Evolutionary conservation across 2,888 invertebrate genomes (phyloP).

Genomic region (Uropetala carovei): DNA sequence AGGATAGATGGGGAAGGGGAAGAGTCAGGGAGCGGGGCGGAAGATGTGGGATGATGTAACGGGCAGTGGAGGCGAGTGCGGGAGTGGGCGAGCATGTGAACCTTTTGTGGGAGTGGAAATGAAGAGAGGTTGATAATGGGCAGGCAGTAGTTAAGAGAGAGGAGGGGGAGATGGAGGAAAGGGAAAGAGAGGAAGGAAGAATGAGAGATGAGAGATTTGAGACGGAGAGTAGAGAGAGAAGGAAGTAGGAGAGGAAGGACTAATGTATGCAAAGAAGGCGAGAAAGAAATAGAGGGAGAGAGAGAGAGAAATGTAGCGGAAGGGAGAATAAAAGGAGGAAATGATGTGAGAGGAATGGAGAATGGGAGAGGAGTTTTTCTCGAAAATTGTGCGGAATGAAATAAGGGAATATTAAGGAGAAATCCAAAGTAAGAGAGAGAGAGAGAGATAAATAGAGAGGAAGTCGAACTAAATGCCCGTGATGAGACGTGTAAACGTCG

Average conservation of each 20-base stretch:
- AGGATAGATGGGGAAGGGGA: not conserved
- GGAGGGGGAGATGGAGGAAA: not conserved
- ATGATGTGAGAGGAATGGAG: too few relatives aligned
- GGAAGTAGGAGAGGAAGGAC: too few relatives aligned
- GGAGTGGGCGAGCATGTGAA: not conserved
- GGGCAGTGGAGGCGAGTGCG: conserved; percentile 7
- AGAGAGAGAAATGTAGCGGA: not conserved
- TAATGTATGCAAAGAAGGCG: not conserved
- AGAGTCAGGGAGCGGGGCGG: not conserved
- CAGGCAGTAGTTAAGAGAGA: not conserved
- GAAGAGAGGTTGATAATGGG: not conserved
- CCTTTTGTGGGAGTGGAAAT: not conserved
- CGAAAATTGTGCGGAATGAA: too few relatives aligned
- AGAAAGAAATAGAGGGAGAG: not conserved
- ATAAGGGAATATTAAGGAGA: too few relatives aligned
- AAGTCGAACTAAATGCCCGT: too few relatives aligned
- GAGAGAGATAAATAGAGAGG: too few relatives aligned
- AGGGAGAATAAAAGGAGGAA: too few relatives aligned
- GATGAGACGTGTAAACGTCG: too few relatives aligned
- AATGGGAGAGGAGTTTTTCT: too few relatives aligned
- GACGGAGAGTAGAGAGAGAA: not conserved
- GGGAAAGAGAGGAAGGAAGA: not conserved
- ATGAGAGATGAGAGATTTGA: too few relatives aligned
- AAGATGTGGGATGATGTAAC: not conserved
- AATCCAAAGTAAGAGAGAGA: too few relatives aligned